These are phyloP conservation scores for Macaria notata DNA, from an alignment of 2,888 invertebrate genomes.

Conservation along the genomic window DNA sequence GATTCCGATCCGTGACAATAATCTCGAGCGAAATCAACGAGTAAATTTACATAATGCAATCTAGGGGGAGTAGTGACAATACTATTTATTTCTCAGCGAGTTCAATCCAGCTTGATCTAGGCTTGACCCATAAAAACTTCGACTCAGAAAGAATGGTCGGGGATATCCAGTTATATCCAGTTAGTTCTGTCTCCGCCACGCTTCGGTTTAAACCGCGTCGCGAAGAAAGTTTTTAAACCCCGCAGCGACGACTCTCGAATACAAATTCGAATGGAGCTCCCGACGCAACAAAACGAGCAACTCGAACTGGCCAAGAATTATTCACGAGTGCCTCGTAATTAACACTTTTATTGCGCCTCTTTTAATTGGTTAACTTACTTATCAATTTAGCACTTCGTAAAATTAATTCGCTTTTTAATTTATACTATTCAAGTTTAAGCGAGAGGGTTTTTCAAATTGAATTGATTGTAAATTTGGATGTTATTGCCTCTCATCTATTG, in stretches of 20 bases:
- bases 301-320: constrained; percentile 50
- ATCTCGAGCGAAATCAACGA: constrained; percentile 16
- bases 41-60: constrained; percentile 40
- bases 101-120: constrained; percentile 68
- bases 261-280: constrained; percentile 60
- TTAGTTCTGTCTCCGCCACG: constrained; percentile 63
- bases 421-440: no score
- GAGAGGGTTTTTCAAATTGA: no score
- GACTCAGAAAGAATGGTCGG: constrained; percentile 61
- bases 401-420: constrained; percentile 5
- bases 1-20: constrained; percentile 4
- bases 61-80: constrained; percentile 41
- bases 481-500: constrained; percentile 6
- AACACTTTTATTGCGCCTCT: constrained; percentile 29
- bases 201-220: constrained; percentile 62
- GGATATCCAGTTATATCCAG: constrained; percentile 67
- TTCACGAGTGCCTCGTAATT: constrained; percentile 42
- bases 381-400: constrained; percentile 17
- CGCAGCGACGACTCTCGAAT: constrained; percentile 60
- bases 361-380: constrained; percentile 19
- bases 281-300: constrained; percentile 52
- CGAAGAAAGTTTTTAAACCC: constrained; percentile 69
- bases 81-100: constrained; percentile 43
- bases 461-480: neutral
- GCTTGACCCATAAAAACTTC: constrained; percentile 77